Conservation (phyloP, 2,113 vertebrate species). For the Falco punctatus region DNA sequence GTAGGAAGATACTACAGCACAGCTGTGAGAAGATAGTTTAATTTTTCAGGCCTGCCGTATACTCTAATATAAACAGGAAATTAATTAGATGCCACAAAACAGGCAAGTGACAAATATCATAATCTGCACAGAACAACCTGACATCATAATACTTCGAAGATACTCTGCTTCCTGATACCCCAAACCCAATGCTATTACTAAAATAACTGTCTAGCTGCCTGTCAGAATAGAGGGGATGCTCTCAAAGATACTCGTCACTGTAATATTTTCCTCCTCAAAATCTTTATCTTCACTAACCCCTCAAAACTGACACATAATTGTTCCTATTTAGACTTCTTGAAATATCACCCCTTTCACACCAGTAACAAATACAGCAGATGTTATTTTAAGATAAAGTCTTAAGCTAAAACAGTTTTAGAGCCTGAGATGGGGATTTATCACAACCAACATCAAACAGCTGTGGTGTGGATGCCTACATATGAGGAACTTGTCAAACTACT, state of each 20-base stretch:
- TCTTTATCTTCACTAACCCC: background rate
- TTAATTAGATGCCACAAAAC: background rate
- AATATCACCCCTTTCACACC: background rate
- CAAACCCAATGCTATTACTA: background rate
- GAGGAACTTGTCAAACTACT: conserved; percentile 1
- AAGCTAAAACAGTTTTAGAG: background rate
- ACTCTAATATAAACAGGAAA: background rate
- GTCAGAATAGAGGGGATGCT: background rate
- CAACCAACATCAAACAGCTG: conserved; percentile 8
- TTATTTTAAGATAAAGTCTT: conserved; percentile 23
- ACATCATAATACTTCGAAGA: background rate
- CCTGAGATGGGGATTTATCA: background rate
- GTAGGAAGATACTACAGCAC: background rate
- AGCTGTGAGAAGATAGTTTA: background rate
- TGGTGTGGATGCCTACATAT: background rate
- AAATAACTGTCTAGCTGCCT: background rate
- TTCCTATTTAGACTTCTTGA: background rate
- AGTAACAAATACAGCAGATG: conserved; percentile 7
- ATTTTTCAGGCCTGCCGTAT: background rate
- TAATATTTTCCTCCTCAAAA: conserved; percentile 13
- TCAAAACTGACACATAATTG: background rate
- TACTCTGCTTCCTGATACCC: background rate
- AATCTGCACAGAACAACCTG: background rate
- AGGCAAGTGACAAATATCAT: background rate
- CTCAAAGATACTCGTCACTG: background rate